Evolutionary conservation across 1,140 invertebrate species (phyloP), one percentile per base, ranked within the genome.

Genomic region (Megathymus violae): DNA sequence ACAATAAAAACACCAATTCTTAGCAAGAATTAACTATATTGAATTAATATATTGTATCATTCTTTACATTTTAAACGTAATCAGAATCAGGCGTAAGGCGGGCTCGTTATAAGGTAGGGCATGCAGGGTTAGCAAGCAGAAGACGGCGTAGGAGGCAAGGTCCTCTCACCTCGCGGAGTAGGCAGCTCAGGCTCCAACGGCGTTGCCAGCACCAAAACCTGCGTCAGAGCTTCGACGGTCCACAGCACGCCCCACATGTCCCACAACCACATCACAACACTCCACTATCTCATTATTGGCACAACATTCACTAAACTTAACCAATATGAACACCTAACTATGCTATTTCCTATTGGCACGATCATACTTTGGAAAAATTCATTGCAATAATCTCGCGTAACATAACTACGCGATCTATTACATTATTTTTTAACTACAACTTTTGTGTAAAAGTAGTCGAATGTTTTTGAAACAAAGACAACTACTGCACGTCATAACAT

Each of bases 241-340:
- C 85, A 88, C 69, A 90, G 69, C 78, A 85, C 82, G 51, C 85
- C 79, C 88, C 88, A 87, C 85, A 91, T 88, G 88, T 91, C 85
- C 88, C 88, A 88, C 78, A 88, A 82, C 85, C 86, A 85, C 88
- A 90, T 90, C 88, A 90, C 88, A 88, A 76, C 85, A 90, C 86
- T 84, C 76, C 86, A 90, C 88, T 90, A 90, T 90, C 88, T 90
- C 88, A 90, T 90, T 84, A 88, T 90, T 89, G 85, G 82, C 85
- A 90, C 86, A 84, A 88, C 76, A 88, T 85, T 88, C 82, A 87
- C 88, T 81, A 74, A 86, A 88, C 85, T 88, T 90, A 89, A 88
- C 79, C 78, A 79, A 89, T 86, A 80, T 72, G 76, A 81, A 88
- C 71, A 82, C 76, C 85, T 88, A 91, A 89, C 82, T 91, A 89